Evolutionary conservation across 1,140 invertebrate genomes (phyloP).

Genomic region (Cherax destructor): DNA sequence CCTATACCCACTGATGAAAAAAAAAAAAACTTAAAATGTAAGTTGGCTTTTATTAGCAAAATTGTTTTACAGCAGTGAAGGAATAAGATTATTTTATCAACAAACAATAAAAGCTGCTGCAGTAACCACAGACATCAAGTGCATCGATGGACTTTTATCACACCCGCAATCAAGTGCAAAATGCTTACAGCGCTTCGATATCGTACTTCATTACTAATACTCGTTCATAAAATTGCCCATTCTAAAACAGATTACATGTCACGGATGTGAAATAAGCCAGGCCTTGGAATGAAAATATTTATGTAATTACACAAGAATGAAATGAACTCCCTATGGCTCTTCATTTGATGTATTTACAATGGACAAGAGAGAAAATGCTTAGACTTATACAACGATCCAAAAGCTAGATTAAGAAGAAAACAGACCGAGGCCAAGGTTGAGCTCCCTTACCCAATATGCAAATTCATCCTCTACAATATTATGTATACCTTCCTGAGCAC

Average conservation of each 20-base stretch:
- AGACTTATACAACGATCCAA: constrained; percentile 16
- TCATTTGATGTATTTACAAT: constrained; percentile 28
- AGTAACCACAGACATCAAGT: constrained; percentile 33
- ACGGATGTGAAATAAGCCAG: constrained; percentile 31
- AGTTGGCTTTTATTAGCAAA: constrained; percentile 37
- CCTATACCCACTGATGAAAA: neutral
- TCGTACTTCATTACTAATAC: neutral
- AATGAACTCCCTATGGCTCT: neutral
- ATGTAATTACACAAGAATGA: constrained; percentile 30
- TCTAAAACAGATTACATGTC: neutral
- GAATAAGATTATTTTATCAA: constrained; percentile 34
- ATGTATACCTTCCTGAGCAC: constrained; percentile 27
- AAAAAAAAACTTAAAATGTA: neutral
- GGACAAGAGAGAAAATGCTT: constrained; percentile 39
- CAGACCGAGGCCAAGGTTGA: no score
- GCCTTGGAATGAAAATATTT: constrained; percentile 38
- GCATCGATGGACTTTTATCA: constrained; percentile 13
- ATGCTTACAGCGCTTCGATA: neutral
- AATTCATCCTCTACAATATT: constrained; percentile 1
- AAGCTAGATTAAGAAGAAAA: neutral
- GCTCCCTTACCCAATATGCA: constrained; percentile 20
- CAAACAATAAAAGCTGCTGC: constrained; percentile 44
- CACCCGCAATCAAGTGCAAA: constrained; percentile 16
- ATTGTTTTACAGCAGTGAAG: constrained; percentile 39
- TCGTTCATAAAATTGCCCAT: neutral